Evolutionary conservation across 2,113 vertebrate genomes (phyloP), one percentile per base, ranked within the genome.

Genomic region (Sprattus sprattus): DNA sequence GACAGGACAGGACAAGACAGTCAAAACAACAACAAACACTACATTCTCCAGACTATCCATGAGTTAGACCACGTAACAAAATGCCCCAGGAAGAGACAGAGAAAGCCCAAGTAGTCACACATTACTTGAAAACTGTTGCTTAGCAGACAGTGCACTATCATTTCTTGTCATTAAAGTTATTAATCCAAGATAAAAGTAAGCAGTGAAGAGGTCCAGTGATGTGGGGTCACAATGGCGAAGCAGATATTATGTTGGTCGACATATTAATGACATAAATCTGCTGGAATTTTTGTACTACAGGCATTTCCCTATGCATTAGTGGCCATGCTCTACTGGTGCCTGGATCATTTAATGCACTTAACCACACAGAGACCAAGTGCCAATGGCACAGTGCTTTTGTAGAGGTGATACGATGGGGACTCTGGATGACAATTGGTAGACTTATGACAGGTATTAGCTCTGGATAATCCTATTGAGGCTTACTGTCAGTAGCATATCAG

Each of bases 1-100:
- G 18, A 91, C 52, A 92, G 84, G 87, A 0, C 44, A 82, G 16
- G 60, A 89, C 82, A 46, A 81, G 86, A 84, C 15, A 22, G 15
- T 84, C 81, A 88, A 85, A 10, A 82, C 18, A 6, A 22, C 54
- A 60, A 4, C 18, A 60, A 16, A 57, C 18, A 60, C 20, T 60
- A 6, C 20, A 60, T 60, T 20, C 54, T 60, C 54, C 54, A 60
- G 54, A 60, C 20, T 20, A 22, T 15, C 11, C 50, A 3, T 1
- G 18, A 57, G 46, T 6, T 47, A 47, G 46, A 2, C 50, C 13
- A 52, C 50, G 15, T 47, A 39, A 39, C 9, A 5, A n/a, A 64
- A 5, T 9, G 22, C 57, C 5, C 57, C 5, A 25, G 22, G 57
- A 64, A 2, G 13, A 67, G n/a, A 28, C 64, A 67, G 9, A 67